Evolutionary conservation across 1,140 invertebrate genomes (phyloP).

Genomic region (Drosophila hydei): DNA sequence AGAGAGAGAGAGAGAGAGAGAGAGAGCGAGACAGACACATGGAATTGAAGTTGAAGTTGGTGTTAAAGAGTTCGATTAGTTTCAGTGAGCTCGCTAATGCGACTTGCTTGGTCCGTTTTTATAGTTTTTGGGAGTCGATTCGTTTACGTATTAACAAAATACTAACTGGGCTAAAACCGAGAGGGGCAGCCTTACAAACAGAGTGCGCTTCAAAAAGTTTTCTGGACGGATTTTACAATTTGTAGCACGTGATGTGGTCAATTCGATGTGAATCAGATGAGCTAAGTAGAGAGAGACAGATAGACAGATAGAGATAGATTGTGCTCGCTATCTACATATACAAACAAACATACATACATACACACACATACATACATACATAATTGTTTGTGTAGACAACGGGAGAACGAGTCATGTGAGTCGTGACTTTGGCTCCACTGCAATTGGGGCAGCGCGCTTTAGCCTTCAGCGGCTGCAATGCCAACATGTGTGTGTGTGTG

Average conservation of each 20-base stretch:
- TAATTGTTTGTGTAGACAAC: background rate
- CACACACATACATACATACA: slow-evolving; percentile 12
- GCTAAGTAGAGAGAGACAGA: slow-evolving; percentile 12
- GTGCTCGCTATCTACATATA: slow-evolving; percentile 16
- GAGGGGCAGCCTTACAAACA: slow-evolving; percentile 10
- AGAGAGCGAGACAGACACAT: background rate
- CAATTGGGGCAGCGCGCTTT: background rate
- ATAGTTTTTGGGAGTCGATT: too few species aligned
- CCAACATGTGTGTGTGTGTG: slow-evolving; percentile 13
- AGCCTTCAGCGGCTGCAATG: slow-evolving; percentile 32
- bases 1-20: slow-evolving; percentile 4
- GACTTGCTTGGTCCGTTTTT: slow-evolving; percentile 66
- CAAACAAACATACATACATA: slow-evolving; percentile 17
- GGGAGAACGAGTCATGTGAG: slow-evolving; percentile 2
- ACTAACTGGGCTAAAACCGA: slow-evolving; percentile 1
- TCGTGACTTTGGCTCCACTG: background rate
- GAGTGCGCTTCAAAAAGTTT: slow-evolving; percentile 78
- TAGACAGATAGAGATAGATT: slow-evolving; percentile 8
- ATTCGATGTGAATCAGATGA: slow-evolving; percentile 29
- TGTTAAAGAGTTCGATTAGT: too few species aligned
- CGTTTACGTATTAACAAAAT: slow-evolving; percentile 5
- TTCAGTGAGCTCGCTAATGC: slow-evolving; percentile 1
- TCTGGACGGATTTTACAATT: slow-evolving; percentile 81
- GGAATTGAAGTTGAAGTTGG: background rate
- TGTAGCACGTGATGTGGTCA: slow-evolving; percentile 67